Percentiles rank a stretch among this genome's conserved stretches.
Evolutionary conservation across 2,113 vertebrate genomes (phyloP).

Genomic region (Euleptes europaea): DNA sequence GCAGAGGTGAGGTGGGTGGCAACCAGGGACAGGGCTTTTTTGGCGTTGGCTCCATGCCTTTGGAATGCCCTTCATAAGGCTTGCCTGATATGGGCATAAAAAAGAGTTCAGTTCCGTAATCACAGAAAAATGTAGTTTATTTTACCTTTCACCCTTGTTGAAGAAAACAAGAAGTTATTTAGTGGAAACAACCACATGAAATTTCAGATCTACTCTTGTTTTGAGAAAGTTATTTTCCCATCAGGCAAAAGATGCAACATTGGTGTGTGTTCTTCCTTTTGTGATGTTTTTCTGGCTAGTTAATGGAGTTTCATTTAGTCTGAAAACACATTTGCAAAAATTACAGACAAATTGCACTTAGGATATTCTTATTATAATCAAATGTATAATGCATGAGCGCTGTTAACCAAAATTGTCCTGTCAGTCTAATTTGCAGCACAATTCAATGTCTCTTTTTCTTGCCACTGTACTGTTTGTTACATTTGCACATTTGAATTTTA

Average conservation of each 20-base stretch:
- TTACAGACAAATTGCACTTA: slow-evolving; percentile 8
- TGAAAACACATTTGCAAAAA: background rate
- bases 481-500: background rate
- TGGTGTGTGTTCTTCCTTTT: background rate
- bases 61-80: no score
- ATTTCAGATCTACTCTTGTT: slow-evolving; percentile 12
- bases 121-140: no score
- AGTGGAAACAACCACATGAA: background rate
- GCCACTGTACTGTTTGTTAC: background rate
- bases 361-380: slow-evolving; percentile 18
- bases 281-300: slow-evolving; percentile 6
- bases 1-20: no score
- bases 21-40: no score
- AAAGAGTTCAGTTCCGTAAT: no score
- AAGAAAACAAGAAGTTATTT: slow-evolving; percentile 13
- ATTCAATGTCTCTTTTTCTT: background rate
- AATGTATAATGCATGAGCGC: slow-evolving; percentile 1
- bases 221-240: slow-evolving; percentile 10
- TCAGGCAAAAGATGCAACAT: background rate
- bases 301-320: background rate
- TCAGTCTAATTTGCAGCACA: background rate
- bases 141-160: background rate
- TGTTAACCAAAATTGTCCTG: slow-evolving; percentile 8
- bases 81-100: no score
- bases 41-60: no score